Evolutionary conservation across 2,888 invertebrate genomes (phyloP), one percentile per base, ranked within the genome.

Genomic region (Scelioninae gen. 2): DNA sequence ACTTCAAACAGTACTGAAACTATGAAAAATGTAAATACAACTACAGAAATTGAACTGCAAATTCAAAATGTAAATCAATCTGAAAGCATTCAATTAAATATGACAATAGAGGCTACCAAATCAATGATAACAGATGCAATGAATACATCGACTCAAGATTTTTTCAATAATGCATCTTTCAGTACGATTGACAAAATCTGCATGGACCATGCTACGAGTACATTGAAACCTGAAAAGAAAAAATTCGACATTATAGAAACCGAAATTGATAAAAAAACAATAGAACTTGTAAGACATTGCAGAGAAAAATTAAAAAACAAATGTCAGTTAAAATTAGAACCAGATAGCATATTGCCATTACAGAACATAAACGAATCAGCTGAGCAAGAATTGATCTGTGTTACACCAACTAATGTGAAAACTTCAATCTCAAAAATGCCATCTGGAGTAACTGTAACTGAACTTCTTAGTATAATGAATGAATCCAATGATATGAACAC

Each of bases 141-240:
- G 15, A 74, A 75, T 22, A 75, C 75, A n/a, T 79, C 78, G 6
- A 77, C 79, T 2, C 78, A 81, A 71, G 78, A 80, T 28, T 80
- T 80, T 61, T 81, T 81, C 37, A 71, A 22, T 4, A 78, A 81
- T 71, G 78, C 71, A 1, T 80, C 80, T 1, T 80, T 80, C 35
- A 78, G 64, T 48, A 52, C 52, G 4, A 67, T 81, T 46, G 80
- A 81, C 31, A 46, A 76, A 52, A 48, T 81, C 28, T 79, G 79
- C 43, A 15, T 2, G 2, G 52, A 67, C 22, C 41, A 57, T 7
- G 65, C 15, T 5, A 4, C 18, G 10, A 4, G 2, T 19, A 5
- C 18, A 6, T 35, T 2, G 9, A 9, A 5, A 39, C 13, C 2
- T 9, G 11, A 39, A 16, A 2, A 4, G 2, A 15, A 2, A 1